Percentiles rank a stretch among this genome's conserved stretches.
These are phyloP conservation scores for Rhinogobius similis DNA, from an alignment of 2,113 vertebrate species.

Conservation along the genomic window DNA sequence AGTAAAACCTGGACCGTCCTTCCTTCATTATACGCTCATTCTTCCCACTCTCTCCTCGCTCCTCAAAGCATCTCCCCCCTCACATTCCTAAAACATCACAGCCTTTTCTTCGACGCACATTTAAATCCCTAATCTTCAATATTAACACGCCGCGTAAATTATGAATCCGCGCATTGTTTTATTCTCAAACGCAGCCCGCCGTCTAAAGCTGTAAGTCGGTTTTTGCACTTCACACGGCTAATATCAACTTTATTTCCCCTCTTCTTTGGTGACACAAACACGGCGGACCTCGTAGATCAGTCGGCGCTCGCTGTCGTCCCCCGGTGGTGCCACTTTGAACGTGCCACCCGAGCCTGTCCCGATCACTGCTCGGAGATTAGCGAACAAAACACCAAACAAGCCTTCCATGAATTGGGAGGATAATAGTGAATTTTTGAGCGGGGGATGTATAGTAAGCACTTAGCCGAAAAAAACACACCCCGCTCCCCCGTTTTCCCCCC, in stretches of 20 bases:
- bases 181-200: constrained; percentile 20
- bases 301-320: constrained; percentile 23
- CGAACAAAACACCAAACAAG: constrained; percentile 64
- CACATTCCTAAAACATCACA: constrained; percentile 1
- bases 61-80: neutral
- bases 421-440: constrained; percentile 66
- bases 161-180: constrained; percentile 10
- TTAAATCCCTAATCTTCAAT: constrained; percentile 4
- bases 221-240: constrained; percentile 9
- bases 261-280: constrained; percentile 32
- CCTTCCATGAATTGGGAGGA: constrained; percentile 43
- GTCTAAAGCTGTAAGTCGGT: constrained; percentile 2
- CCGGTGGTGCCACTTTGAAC: constrained; percentile 63
- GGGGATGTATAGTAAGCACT: constrained; percentile 66
- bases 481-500: neutral
- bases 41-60: no score
- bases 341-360: constrained; percentile 5
- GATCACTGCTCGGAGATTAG: constrained; percentile 67
- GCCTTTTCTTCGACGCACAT: neutral
- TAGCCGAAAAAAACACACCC: constrained; percentile 35
- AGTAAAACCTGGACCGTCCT: neutral
- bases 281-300: constrained; percentile 31
- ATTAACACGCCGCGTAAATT: constrained; percentile 6
- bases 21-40: neutral
- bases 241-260: constrained; percentile 22